phyloP scores from a whole-genome alignment of 2,113 vertebrate species.

The Tretioscincus oriximinensis region DNA sequence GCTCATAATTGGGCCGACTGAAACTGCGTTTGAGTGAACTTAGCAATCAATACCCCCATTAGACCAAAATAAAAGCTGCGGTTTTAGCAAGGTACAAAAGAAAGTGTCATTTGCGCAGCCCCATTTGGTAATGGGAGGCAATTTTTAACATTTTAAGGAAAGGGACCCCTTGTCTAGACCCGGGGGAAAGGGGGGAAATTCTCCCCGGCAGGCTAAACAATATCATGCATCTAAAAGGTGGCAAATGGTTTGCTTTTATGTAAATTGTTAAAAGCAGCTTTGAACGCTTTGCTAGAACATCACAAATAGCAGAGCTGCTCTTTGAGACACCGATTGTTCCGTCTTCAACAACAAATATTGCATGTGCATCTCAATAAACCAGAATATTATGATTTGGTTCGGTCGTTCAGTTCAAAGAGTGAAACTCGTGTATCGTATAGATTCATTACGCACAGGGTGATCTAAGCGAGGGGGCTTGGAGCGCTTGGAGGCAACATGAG shows the following conservation, averaged over 20 bases:
- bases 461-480: too few relatives aligned
- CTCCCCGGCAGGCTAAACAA: constrained; percentile 29
- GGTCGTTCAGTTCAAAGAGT: too few relatives aligned
- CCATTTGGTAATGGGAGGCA: constrained; percentile 44
- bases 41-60: constrained; percentile 39
- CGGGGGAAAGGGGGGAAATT: background rate
- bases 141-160: constrained; percentile 46
- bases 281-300: background rate
- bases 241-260: constrained; percentile 29
- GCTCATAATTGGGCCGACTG: constrained; percentile 42
- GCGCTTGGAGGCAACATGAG: too few relatives aligned
- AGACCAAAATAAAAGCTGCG: constrained; percentile 28
- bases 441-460: too few relatives aligned
- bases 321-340: background rate
- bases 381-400: too few relatives aligned
- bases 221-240: constrained; percentile 25
- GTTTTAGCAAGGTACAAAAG: constrained; percentile 27
- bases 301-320: background rate
- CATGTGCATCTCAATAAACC: too few relatives aligned
- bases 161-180: constrained; percentile 29
- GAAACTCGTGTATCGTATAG: too few relatives aligned
- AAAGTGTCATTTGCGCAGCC: constrained; percentile 29
- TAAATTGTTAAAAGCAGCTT: background rate
- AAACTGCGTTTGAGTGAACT: constrained; percentile 38
- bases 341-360: background rate